Conservation (phyloP, 2,888 invertebrate species). For the Tolmerus cingulatus region DNA sequence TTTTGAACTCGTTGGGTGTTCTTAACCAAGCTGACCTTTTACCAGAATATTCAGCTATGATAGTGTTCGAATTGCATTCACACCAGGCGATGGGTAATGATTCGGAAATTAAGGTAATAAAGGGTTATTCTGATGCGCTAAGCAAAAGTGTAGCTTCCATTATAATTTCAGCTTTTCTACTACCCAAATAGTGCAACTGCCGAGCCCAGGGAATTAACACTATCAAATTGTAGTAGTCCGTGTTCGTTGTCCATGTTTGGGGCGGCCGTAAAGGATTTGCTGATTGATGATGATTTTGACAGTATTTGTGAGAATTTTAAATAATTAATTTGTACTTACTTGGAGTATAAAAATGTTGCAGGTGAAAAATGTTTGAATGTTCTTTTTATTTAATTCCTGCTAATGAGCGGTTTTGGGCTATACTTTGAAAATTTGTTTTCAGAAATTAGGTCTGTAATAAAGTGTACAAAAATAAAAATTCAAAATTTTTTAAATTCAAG, state of each 20-base stretch:
- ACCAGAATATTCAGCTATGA: conserved; percentile 75
- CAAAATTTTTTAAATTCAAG: no score
- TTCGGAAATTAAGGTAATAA: conserved; percentile 66
- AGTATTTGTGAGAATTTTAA: background rate
- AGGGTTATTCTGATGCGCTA: background rate
- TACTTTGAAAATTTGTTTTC: background rate
- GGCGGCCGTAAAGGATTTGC: background rate
- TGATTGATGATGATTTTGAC: background rate
- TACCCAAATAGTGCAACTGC: background rate
- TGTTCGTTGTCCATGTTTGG: conserved; percentile 64
- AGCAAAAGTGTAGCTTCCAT: background rate
- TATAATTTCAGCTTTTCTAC: background rate
- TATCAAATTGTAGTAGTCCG: conserved; percentile 68
- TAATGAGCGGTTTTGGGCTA: background rate
- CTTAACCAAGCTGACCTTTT: conserved; percentile 64
- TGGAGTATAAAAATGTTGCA: background rate
- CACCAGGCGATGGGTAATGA: conserved; percentile 52
- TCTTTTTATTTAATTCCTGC: background rate
- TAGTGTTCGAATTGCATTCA: conserved; percentile 73
- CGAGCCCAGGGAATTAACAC: background rate
- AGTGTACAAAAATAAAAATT: no score
- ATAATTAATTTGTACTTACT: background rate
- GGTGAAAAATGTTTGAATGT: background rate
- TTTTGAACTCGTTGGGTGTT: conserved; percentile 74
- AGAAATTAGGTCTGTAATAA: no score